A percentile compares a stretch with the other conserved stretches of the same genome.
These are phyloP conservation scores for Hololepta plana DNA, from an alignment of 2,888 invertebrate genomes.

Conservation along the genomic window DNA sequence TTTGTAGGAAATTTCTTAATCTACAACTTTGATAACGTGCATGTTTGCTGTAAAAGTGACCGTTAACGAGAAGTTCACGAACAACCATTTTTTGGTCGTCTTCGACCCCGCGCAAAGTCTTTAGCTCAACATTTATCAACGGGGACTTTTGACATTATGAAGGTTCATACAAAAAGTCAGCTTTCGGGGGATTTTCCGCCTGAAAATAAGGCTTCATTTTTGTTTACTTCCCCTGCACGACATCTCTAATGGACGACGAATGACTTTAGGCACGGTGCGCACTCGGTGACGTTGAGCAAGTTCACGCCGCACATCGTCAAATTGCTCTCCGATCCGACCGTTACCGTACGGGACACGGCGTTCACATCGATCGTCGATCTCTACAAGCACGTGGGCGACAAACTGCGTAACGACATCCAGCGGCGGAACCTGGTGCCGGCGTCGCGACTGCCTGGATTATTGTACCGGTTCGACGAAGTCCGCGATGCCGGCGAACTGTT, in stretches of 20 bases:
- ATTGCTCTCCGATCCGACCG: slow-evolving; percentile 71
- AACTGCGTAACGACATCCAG: slow-evolving; percentile 62
- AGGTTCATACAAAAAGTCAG: too few relatives aligned
- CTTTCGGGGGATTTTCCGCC: too few relatives aligned
- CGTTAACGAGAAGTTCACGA: too few relatives aligned
- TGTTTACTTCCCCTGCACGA: slow-evolving; percentile 20
- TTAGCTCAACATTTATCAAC: too few relatives aligned
- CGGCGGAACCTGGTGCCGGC: slow-evolving; percentile 63
- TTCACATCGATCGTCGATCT: slow-evolving; percentile 72
- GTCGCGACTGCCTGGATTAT: slow-evolving; percentile 49
- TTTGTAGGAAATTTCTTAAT: too few relatives aligned
- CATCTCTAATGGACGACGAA: too few relatives aligned
- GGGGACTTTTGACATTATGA: too few relatives aligned
- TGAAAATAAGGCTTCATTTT: too few relatives aligned
- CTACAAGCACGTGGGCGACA: slow-evolving; percentile 85
- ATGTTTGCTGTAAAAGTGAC: too few relatives aligned
- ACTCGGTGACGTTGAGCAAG: slow-evolving; percentile 61
- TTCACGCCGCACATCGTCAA: slow-evolving; percentile 70
- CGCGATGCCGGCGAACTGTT: slow-evolving; percentile 60
- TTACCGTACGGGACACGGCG: slow-evolving; percentile 75
- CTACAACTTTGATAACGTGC: too few relatives aligned
- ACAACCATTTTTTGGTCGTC: too few relatives aligned
- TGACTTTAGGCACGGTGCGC: slow-evolving; percentile 65
- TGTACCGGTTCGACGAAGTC: slow-evolving; percentile 76
- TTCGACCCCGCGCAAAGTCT: too few relatives aligned